Evolutionary conservation across 2,797 vertebrate species (phyloP).

Genomic region (Parauchenoglanis punctatus): DNA sequence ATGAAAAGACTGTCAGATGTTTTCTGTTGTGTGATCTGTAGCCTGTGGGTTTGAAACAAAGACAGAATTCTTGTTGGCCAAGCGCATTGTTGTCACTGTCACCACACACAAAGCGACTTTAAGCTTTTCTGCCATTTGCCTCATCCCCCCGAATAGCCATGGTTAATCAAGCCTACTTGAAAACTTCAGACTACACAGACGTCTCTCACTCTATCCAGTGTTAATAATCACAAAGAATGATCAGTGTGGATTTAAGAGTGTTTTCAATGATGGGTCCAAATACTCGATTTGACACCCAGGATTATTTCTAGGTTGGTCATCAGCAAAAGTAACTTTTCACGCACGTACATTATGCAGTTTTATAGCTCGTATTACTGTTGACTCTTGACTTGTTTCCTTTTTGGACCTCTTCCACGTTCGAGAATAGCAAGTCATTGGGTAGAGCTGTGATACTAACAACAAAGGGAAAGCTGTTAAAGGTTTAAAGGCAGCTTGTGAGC

Average conservation of each 20-base stretch:
- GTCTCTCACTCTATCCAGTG: not conserved
- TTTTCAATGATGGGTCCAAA: not conserved
- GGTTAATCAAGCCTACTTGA: not conserved
- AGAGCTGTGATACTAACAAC: not conserved
- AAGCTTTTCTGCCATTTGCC: not conserved
- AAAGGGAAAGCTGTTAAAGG: too few relatives aligned
- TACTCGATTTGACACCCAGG: not conserved
- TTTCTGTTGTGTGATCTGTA: not conserved
- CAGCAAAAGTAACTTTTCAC: not conserved
- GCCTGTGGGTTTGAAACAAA: not conserved
- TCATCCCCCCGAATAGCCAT: slow-evolving; percentile 2
- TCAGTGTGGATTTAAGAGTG: not conserved
- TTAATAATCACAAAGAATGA: not conserved
- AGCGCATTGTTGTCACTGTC: not conserved
- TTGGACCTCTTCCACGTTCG: not conserved
- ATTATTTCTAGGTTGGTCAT: not conserved
- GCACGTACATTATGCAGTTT: not conserved
- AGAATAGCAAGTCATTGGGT: not conserved
- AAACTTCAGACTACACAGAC: not conserved
- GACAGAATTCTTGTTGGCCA: not conserved
- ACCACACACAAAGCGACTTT: not conserved
- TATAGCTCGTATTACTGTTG: not conserved
- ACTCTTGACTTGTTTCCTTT: not conserved
- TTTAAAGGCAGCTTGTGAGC: not conserved
- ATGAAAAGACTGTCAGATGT: not conserved